These are phyloP conservation scores for Danionella cerebrum DNA, from an alignment of 2,113 vertebrate species.

Conservation along the genomic window DNA sequence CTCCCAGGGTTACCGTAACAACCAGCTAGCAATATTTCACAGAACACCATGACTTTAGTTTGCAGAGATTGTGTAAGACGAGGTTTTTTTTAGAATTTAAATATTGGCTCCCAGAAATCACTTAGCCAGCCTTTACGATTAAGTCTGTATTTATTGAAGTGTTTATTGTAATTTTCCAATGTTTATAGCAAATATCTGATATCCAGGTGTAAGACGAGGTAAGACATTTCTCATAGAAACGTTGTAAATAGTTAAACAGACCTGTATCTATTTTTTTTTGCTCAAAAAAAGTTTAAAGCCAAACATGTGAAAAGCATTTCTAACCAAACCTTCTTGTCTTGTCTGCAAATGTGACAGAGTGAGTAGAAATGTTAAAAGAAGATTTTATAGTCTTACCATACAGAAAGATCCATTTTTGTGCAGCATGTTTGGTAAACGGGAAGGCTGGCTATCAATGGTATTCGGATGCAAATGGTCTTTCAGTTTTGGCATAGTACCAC, in stretches of 20 bases:
- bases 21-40: too few relatives aligned
- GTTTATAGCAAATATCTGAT: too few relatives aligned
- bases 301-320: neutral
- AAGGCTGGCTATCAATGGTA: slow-evolving; percentile 17
- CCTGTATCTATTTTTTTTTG: neutral
- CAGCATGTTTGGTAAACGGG: slow-evolving; percentile 25
- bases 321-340: neutral
- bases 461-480: slow-evolving; percentile 31
- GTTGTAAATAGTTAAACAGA: neutral
- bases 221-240: neutral
- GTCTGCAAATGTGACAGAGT: neutral
- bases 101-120: too few relatives aligned
- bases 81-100: too few relatives aligned
- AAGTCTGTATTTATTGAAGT: too few relatives aligned
- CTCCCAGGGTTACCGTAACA: too few relatives aligned
- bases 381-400: slow-evolving; percentile 46
- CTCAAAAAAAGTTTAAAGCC: neutral
- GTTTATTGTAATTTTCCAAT: too few relatives aligned
- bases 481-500: slow-evolving; percentile 21
- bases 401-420: slow-evolving; percentile 43
- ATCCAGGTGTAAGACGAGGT: too few relatives aligned
- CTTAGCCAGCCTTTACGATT: too few relatives aligned
- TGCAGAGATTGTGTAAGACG: too few relatives aligned
- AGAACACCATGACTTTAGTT: too few relatives aligned
- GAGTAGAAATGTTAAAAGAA: neutral